phyloP scores from a whole-genome alignment of 2,888 invertebrate species.

The Cancer borealis region DNA sequence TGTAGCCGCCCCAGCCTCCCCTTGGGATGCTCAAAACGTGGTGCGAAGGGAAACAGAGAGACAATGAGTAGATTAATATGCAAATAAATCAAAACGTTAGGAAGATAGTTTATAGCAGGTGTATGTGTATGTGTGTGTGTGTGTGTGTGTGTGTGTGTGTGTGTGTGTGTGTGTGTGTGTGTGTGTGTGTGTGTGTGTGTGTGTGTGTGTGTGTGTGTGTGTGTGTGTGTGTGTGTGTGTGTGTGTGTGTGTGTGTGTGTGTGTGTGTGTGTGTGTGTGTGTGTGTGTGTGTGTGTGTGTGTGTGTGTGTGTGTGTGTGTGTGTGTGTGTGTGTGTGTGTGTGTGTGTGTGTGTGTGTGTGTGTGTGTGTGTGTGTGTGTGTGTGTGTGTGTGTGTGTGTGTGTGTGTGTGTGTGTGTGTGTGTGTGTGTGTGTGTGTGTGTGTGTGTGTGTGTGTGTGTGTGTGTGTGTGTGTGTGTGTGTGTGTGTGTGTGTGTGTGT shows the following conservation, averaged over 20 bases:
- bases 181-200: slow-evolving; percentile 18
- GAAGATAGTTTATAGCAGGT: neutral
- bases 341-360: neutral
- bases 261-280: neutral
- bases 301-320: neutral
- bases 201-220: neutral
- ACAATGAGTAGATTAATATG: neutral
- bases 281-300: slow-evolving; percentile 15
- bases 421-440: neutral
- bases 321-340: neutral
- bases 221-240: neutral
- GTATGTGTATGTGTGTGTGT: too few relatives aligned
- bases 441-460: neutral
- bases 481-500: neutral
- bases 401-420: slow-evolving; percentile 24
- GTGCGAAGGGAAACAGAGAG: neutral
- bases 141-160: neutral
- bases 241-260: too few relatives aligned
- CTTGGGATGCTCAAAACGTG: neutral
- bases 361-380: too few relatives aligned
- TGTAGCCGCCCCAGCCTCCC: neutral
- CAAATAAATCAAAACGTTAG: neutral
- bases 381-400: neutral
- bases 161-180: slow-evolving; percentile 3
- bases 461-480: too few relatives aligned